phyloP scores from a whole-genome alignment of 2,797 vertebrate species.

The Botia kubotai region DNA sequence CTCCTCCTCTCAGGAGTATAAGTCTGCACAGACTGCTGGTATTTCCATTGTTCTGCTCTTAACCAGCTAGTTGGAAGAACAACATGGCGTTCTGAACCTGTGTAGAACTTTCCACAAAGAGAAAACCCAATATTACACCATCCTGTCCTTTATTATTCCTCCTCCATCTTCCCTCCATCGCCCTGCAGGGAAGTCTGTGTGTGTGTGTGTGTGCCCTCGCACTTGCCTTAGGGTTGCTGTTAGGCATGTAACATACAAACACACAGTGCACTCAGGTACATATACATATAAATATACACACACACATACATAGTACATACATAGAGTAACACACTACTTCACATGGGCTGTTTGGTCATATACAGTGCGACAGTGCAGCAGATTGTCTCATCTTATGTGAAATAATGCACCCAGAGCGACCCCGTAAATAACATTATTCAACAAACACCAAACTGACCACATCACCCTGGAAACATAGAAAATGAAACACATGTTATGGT shows the following conservation, averaged over 20 bases:
- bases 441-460: constrained; percentile 27
- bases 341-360: constrained; percentile 11
- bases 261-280: constrained; percentile 16
- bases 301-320: not conserved
- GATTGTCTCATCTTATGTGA: constrained; percentile 30
- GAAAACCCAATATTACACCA: constrained; percentile 28
- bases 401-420: constrained; percentile 17
- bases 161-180: constrained; percentile 26
- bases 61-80: constrained; percentile 11
- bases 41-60: constrained; percentile 5
- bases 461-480: not conserved
- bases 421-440: constrained; percentile 23
- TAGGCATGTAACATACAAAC: constrained; percentile 19
- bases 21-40: constrained; percentile 3
- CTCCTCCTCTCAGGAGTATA: not conserved
- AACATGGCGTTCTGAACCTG: not conserved
- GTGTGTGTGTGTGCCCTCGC: constrained; percentile 79
- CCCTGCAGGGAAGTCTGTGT: constrained; percentile 24
- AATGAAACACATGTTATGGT: too few species aligned
- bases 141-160: constrained; percentile 26
- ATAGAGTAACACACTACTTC: not conserved
- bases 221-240: constrained; percentile 21
- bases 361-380: not conserved
- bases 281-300: not conserved
- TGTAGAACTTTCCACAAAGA: constrained; percentile 2